These are phyloP conservation scores for Rhopalosiphum maidis DNA, from an alignment of 1,140 invertebrate species.

Conservation along the genomic window DNA sequence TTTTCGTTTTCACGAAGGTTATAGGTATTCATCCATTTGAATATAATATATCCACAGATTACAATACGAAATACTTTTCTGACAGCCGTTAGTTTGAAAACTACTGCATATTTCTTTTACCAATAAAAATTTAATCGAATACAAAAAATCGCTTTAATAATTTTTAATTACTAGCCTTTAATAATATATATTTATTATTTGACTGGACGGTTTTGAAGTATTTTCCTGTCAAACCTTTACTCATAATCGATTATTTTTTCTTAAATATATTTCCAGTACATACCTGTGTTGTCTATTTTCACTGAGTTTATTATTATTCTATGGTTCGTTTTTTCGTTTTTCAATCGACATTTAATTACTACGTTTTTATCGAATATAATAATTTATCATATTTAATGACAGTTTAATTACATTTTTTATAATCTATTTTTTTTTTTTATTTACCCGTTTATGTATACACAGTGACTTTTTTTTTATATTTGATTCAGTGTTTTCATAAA, in stretches of 20 bases:
- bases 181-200: background rate
- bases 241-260: background rate
- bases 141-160: background rate
- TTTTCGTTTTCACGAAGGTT: background rate
- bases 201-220: background rate
- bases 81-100: background rate
- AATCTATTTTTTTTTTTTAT: background rate
- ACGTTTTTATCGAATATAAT: background rate
- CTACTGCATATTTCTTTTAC: background rate
- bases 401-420: constrained; percentile 13
- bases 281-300: background rate
- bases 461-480: background rate
- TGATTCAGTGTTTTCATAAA: background rate
- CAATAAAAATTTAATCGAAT: background rate
- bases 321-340: background rate
- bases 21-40: background rate
- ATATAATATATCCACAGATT: no score
- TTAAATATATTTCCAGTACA: background rate
- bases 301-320: background rate
- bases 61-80: background rate
- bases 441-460: background rate
- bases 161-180: background rate
- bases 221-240: background rate
- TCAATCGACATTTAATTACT: constrained; percentile 40
- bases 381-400: constrained; percentile 43